Evolutionary conservation across 2,888 invertebrate genomes (phyloP).

Genomic region (Xanthostigma xanthostigma): DNA sequence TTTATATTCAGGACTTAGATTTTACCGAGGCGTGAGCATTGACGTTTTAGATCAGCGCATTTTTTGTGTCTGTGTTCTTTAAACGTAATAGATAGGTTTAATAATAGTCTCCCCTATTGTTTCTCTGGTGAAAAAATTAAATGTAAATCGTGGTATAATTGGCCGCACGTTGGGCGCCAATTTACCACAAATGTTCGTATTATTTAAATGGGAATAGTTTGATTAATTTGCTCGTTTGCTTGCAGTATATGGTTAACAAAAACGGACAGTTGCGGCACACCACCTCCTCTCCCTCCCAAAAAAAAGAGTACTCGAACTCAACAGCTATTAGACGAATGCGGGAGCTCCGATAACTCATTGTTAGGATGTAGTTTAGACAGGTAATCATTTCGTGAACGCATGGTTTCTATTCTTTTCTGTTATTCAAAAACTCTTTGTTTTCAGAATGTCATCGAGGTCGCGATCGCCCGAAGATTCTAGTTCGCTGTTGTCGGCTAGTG

Average conservation of each 20-base stretch:
- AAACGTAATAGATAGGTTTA: no score
- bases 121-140: no score
- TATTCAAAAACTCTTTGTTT: slow-evolving; percentile 13
- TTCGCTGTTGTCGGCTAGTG: slow-evolving; percentile 49
- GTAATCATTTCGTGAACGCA: slow-evolving; percentile 17
- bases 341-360: slow-evolving; percentile 39
- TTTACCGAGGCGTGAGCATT: no score
- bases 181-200: no score
- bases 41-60: no score
- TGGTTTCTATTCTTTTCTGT: background rate
- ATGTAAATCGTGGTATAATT: no score
- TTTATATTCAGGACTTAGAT: no score
- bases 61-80: no score
- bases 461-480: slow-evolving; percentile 57
- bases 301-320: slow-evolving; percentile 36
- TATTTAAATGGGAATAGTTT: no score
- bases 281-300: slow-evolving; percentile 69
- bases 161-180: no score
- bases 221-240: background rate
- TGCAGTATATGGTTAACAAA: slow-evolving; percentile 21
- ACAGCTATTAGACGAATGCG: slow-evolving; percentile 30
- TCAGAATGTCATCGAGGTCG: slow-evolving; percentile 56
- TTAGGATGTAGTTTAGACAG: slow-evolving; percentile 49
- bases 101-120: no score
- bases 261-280: slow-evolving; percentile 41